phyloP scores from a whole-genome alignment of 2,113 vertebrate species.

The Oryzias javanicus region DNA sequence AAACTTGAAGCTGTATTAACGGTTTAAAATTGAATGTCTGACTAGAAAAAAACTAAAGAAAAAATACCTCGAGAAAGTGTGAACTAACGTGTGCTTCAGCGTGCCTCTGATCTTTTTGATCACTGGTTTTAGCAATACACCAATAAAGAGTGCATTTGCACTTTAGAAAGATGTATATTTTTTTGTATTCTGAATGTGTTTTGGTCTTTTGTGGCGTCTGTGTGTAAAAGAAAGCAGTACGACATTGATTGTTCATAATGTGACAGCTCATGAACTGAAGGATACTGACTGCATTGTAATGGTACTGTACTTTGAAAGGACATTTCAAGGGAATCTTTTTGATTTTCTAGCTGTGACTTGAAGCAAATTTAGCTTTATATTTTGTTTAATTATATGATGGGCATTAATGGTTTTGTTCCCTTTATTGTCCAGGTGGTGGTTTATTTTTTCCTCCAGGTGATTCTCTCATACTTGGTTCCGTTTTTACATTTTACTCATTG shows the following conservation, averaged over 20 bases:
- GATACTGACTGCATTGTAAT: background rate
- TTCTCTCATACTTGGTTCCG: no score
- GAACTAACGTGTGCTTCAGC: conserved; percentile 20
- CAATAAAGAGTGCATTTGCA: conserved; percentile 15
- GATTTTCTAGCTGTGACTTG: no score
- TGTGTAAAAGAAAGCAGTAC: conserved; percentile 10
- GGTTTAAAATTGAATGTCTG: conserved; percentile 40
- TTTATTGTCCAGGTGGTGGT: no score
- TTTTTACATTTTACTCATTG: no score
- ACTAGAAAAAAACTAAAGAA: conserved; percentile 31
- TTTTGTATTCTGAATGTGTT: conserved; percentile 21
- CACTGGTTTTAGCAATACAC: conserved; percentile 56
- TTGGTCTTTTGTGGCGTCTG: conserved; percentile 17
- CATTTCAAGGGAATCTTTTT: no score
- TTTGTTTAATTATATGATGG: no score
- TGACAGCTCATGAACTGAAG: background rate
- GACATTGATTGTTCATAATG: background rate
- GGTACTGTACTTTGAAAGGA: no score
- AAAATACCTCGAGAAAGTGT: conserved; percentile 50
- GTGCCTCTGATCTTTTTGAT: conserved; percentile 57
- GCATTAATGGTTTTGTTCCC: no score
- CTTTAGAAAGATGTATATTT: conserved; percentile 44
- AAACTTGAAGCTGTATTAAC: conserved; percentile 29
- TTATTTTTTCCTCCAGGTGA: no score
- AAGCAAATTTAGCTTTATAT: no score